phyloP scores from a whole-genome alignment of 2,797 vertebrate genomes.

The Limnodromus scolopaceus region DNA sequence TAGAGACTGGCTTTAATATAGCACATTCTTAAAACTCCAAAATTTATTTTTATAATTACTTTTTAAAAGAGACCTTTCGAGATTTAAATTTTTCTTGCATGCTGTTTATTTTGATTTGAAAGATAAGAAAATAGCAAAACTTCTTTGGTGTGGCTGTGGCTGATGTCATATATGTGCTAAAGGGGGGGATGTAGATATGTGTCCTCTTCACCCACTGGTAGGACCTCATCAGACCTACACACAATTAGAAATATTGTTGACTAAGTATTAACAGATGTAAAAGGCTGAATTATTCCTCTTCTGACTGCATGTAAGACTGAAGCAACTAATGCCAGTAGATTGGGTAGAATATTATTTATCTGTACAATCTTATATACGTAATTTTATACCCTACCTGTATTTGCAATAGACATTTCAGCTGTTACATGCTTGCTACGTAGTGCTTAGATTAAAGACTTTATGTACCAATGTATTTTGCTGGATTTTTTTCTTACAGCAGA shows the following conservation, averaged over 20 bases:
- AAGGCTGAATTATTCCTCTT: background rate
- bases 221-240: background rate
- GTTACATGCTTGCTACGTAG: background rate
- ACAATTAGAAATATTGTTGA: background rate
- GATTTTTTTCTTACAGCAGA: background rate
- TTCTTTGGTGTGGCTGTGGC: background rate
- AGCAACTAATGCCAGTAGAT: background rate
- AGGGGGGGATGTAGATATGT: background rate
- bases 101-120: background rate
- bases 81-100: background rate
- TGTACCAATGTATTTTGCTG: background rate
- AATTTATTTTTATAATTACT: background rate
- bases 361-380: background rate
- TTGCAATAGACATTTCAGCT: background rate
- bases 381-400: background rate
- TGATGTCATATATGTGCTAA: rapidly evolving
- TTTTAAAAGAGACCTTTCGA: background rate
- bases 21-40: background rate
- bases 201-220: background rate
- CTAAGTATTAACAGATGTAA: background rate
- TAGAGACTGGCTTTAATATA: background rate
- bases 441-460: background rate
- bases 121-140: background rate
- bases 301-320: background rate
- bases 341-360: background rate